Base-by-base conservation (phyloP, 2,888 invertebrate species). In the Tribolium freemani region DNA sequence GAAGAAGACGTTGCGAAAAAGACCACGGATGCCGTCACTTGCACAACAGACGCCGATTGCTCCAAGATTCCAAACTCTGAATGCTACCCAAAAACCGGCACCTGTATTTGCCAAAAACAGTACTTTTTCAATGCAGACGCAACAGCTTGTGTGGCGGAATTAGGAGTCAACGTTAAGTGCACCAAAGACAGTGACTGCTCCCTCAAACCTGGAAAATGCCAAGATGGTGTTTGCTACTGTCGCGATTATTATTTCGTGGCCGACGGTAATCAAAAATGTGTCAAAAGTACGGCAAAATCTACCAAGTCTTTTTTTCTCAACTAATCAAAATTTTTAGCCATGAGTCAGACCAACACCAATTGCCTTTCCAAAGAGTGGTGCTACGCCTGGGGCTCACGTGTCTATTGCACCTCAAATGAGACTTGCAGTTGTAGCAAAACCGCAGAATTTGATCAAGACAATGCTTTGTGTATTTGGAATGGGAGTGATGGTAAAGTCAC, bases 351-450 rank as follows among this genome's bases (percentile, higher is more conserved):
- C 5, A 79, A 78, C n/a, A 54, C 68, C 26, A 75, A 72, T 26
- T 82, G 82, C 72, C 63, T 80, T 63, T 78, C 77, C 1, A 78
- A 78, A 30, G 79, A 80, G 20, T 82, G 82, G 82, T 82, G 82
- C 57, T 72, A 77, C 56, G 80, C 80, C 0, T 76, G 81, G 75
- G 82, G 82, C 2, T 70, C 70, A 0, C 74, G 81, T 68, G 69
- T 80, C 5, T 81, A 71, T 57, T 82, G 82, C 57, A 71, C 75
- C 58, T 72, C 76, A 0, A 60, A 38, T 4, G 72, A 58, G 11
- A 67, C 73, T 21, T 82, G 82, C 48, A 54, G 76, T 38, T 82
- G 82, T 53, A 76, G 70, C 46, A 70, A 64, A 38, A 57, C 68
- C 38, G 74, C 80, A n/a, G 67, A 63, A 9, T 69, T 79, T 3